These are phyloP conservation scores for Lipotes vexillifer DNA, from an alignment of 2,113 vertebrate species.

Conservation along the genomic window DNA sequence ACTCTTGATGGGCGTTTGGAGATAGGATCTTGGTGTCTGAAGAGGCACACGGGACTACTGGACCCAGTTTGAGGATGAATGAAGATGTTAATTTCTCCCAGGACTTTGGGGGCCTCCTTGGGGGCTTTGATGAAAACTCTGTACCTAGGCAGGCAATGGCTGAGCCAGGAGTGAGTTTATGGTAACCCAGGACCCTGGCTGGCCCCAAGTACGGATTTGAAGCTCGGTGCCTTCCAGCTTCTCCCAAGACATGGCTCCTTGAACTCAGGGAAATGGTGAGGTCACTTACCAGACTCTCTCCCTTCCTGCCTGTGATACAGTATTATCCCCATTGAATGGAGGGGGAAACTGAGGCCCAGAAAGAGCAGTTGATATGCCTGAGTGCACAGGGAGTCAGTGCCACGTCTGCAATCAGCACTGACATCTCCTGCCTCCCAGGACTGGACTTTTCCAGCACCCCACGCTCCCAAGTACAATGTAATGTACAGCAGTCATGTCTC, in stretches of 20 bases:
- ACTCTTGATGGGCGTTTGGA: background rate
- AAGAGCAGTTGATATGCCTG: background rate
- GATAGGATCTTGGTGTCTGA: background rate
- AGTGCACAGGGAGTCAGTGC: background rate
- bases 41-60: background rate
- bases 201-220: background rate
- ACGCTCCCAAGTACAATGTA: background rate
- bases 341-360: background rate
- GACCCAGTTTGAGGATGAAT: background rate
- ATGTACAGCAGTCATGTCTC: background rate
- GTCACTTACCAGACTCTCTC: background rate
- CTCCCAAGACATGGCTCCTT: background rate
- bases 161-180: background rate
- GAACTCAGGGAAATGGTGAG: background rate
- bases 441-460: background rate
- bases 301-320: background rate
- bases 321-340: background rate
- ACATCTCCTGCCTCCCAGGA: background rate
- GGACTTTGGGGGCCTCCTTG: background rate
- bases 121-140: background rate
- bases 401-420: background rate
- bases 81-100: background rate
- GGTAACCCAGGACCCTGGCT: background rate
- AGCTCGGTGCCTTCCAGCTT: background rate
- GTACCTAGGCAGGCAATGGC: background rate